Evolutionary conservation across 1,140 invertebrate species (phyloP).

Genomic region (Polypedilum vanderplanki): DNA sequence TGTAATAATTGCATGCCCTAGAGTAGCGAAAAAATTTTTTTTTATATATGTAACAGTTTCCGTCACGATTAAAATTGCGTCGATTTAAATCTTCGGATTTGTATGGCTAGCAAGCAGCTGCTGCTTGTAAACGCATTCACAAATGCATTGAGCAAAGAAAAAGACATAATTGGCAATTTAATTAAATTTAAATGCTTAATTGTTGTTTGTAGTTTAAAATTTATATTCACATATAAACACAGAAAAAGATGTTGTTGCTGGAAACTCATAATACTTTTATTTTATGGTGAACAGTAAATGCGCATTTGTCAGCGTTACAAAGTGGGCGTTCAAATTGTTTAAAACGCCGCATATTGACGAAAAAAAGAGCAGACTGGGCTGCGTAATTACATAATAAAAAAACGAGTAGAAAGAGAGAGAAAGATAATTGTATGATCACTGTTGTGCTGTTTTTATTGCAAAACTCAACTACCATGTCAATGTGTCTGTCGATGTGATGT

Average conservation of each 20-base stretch:
- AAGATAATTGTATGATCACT: conserved; percentile 14
- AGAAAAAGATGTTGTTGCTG: not conserved
- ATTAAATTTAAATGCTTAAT: conserved; percentile 20
- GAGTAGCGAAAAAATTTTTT: no score
- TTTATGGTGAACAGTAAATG: conserved; percentile 12
- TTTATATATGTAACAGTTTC: no score
- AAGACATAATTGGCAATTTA: conserved; percentile 5
- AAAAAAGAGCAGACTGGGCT: not conserved
- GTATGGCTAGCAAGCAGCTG: not conserved
- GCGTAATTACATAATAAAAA: conserved; percentile 1
- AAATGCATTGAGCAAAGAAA: no score
- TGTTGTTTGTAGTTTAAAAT: not conserved
- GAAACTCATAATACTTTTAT: not conserved
- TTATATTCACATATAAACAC: not conserved
- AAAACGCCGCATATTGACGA: not conserved
- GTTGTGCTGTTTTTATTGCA: not conserved
- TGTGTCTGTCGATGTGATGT: not conserved
- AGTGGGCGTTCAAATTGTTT: conserved; percentile 15
- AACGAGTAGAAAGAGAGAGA: not conserved
- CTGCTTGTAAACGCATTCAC: not conserved
- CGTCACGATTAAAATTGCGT: not conserved
- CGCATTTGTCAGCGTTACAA: not conserved
- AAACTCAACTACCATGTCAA: not conserved
- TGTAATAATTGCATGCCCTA: no score
- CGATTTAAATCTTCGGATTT: not conserved